Percentiles rank a stretch among this genome's conserved stretches.
These are phyloP conservation scores for Pipistrellus kuhlii DNA, from an alignment of 2,797 vertebrate genomes.

Conservation along the genomic window DNA sequence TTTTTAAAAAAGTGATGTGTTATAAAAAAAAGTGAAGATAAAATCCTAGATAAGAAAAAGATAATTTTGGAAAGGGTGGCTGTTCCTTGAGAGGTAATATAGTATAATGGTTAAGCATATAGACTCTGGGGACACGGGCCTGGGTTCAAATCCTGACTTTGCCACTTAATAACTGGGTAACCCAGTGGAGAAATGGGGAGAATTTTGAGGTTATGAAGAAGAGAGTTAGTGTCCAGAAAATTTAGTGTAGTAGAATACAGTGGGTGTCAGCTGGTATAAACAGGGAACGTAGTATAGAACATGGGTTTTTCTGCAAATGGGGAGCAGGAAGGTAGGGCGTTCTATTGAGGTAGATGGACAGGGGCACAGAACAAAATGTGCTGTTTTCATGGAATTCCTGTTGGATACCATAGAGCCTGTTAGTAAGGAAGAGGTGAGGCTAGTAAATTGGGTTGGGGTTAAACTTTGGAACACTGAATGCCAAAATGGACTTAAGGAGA, in stretches of 20 bases:
- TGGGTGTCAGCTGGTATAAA: not conserved
- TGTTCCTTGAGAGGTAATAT: not conserved
- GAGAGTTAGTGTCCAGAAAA: not conserved
- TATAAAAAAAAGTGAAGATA: not conserved
- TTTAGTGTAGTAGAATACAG: not conserved
- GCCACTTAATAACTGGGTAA: not conserved
- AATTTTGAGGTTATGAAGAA: conserved; percentile 31
- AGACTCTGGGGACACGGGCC: not conserved
- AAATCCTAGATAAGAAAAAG: conserved; percentile 32
- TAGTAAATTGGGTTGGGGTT: not conserved
- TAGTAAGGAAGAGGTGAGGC: not conserved
- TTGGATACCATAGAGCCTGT: not conserved
- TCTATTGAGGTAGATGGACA: not conserved
- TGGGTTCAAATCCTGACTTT: not conserved
- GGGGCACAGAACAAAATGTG: not conserved
- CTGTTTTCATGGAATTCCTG: not conserved
- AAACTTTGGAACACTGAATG: not conserved
- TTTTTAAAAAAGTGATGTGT: not conserved
- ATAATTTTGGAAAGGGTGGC: not conserved
- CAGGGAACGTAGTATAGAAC: not conserved
- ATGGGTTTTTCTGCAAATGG: not conserved
- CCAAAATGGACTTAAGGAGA: not conserved
- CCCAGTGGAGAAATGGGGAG: not conserved
- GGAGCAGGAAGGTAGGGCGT: not conserved
- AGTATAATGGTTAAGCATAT: not conserved